Base-by-base conservation (phyloP, 1,140 invertebrate genomes). In the Lethrus apterus region DNA sequence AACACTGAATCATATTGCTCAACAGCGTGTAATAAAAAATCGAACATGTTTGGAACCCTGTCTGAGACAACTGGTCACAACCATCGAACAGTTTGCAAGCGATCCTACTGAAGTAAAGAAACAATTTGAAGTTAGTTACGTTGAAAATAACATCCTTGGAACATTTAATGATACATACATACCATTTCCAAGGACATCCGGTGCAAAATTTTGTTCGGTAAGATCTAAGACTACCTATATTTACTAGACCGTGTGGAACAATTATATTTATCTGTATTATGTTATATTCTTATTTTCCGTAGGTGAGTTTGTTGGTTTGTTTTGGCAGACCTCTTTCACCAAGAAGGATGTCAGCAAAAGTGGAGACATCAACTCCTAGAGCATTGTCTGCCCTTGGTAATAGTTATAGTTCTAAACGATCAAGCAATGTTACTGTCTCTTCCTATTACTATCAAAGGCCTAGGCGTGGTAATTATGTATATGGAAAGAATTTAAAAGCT, bases 101-200 rank as follows among this genome's bases (percentile, higher is more conserved):
- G 61, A 65, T 31, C 34, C 44, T 2, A 19, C 50, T 3, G 56
- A 63, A 33, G 59, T 34, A 17, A 59, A 59, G 14, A 42, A 26
- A 15, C 40, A 42, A 42, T 42, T 42, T 15, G 40, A 42, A 26
- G 15, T 42, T 4, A 42, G 29, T 29, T 42, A 62, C 50, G 46
- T 59, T 10, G 61, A 65, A 46, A 49, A 58, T 2, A 57, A 51
- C 38, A 48, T 71, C n/a, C 74, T 72, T 51, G 63, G 66, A 18
- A 69, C 70, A 7, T 66, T 72, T 36, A 80, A 84, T 46, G 85
- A 88, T 61, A 77, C 83, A n/a, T 89, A 84, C 56, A 88, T 97
- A 51, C 93, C 93, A 1, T 97, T 94, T 70, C 93, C 93, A 1
- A 73, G 90, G 43, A 96, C 92, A 0, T 94, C 89, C 9, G 92